phyloP scores from a whole-genome alignment of 2,888 invertebrate species.

The Amphipoea lucens region DNA sequence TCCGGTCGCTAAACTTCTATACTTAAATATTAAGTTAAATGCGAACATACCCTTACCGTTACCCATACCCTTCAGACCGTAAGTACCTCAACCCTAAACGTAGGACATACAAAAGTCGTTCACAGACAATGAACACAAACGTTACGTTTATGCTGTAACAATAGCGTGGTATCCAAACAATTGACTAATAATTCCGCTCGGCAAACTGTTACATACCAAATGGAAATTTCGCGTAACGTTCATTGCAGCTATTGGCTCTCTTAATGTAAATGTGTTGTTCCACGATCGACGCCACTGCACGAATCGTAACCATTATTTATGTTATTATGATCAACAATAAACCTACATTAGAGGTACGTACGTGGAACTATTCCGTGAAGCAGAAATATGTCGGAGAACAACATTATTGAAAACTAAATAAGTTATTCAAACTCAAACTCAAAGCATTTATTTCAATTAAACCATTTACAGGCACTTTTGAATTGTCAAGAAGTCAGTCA shows the following conservation, averaged over 20 bases:
- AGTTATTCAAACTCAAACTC: no score
- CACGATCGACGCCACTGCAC: constrained; percentile 56
- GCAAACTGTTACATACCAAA: constrained; percentile 81
- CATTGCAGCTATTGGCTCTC: constrained; percentile 76
- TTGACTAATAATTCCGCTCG: constrained; percentile 81
- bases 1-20: not conserved
- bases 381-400: constrained; percentile 10
- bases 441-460: no score
- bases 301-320: constrained; percentile 52
- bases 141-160: constrained; percentile 76
- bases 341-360: constrained; percentile 26
- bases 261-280: constrained; percentile 82
- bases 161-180: constrained; percentile 80
- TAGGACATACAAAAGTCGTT: constrained; percentile 73
- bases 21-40: not conserved
- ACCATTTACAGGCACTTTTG: no score
- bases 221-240: constrained; percentile 81
- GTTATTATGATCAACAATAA: constrained; percentile 48
- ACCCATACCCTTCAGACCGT: not conserved
- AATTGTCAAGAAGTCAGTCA: no score
- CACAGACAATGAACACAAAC: constrained; percentile 75
- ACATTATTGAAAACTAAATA: constrained; percentile 1
- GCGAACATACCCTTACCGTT: not conserved
- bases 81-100: constrained; percentile 51
- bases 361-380: constrained; percentile 38